Evolutionary conservation across 2,888 invertebrate species (phyloP).

Genomic region (Yponomeuta malinellus): DNA sequence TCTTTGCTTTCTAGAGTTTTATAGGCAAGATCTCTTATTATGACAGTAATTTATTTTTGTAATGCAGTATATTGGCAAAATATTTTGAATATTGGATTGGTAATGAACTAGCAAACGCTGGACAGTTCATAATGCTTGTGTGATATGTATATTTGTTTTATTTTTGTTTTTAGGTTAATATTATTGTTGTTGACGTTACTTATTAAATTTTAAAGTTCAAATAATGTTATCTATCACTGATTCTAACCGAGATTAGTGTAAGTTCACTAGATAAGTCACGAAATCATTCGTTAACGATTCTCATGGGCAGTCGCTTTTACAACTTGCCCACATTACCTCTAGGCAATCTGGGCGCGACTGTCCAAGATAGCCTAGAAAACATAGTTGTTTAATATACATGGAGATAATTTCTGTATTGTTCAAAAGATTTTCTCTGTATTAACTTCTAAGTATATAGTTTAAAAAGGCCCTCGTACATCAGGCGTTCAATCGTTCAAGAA

Average conservation of each 20-base stretch:
- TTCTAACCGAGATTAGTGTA: background rate
- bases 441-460: background rate
- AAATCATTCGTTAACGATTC: background rate
- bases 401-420: background rate
- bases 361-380: background rate
- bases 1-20: background rate
- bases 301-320: background rate
- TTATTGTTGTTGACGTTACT: conserved; percentile 28
- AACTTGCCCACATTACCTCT: background rate
- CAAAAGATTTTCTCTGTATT: background rate
- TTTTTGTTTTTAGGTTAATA: conserved; percentile 23
- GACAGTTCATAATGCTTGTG: conserved; percentile 12
- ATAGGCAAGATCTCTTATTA: background rate
- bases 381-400: background rate
- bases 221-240: conserved; percentile 13
- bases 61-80: background rate
- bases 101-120: background rate
- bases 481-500: background rate
- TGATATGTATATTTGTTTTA: conserved; percentile 19
- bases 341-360: background rate
- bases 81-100: background rate
- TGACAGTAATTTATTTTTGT: background rate
- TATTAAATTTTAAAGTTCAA: conserved; percentile 27
- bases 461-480: background rate
- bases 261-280: background rate